Evolutionary conservation across 1,140 invertebrate species (phyloP).

Genomic region (Halotydeus destructor): DNA sequence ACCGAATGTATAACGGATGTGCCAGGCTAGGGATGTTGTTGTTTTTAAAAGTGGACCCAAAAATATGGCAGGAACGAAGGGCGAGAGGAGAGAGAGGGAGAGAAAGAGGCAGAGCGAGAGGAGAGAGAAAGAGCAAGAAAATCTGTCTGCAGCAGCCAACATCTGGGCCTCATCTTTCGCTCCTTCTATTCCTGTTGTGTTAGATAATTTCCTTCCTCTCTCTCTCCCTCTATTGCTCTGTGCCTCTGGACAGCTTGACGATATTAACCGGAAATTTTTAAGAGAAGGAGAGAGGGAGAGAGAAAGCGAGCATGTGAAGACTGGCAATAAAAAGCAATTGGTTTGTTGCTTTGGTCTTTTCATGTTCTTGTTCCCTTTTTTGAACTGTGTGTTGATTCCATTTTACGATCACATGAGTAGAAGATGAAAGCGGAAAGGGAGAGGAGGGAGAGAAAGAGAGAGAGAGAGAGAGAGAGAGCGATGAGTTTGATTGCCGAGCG

Average conservation of each 20-base stretch:
- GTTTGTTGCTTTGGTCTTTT: not conserved
- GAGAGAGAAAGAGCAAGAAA: too few species aligned
- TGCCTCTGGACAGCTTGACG: not conserved
- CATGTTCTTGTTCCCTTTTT: not conserved
- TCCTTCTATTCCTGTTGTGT: not conserved
- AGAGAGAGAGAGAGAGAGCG: slow-evolving; percentile 3
- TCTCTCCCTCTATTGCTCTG: not conserved
- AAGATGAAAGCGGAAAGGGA: slow-evolving; percentile 7
- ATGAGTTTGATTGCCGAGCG: slow-evolving; percentile 3
- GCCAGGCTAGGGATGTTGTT: too few species aligned
- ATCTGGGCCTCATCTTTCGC: not conserved
- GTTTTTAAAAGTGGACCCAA: too few species aligned
- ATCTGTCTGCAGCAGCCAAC: slow-evolving; percentile 1
- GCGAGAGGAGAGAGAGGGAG: too few species aligned
- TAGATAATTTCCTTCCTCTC: not conserved
- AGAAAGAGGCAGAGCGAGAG: too few species aligned
- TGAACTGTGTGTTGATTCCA: slow-evolving; percentile 1
- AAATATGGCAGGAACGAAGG: not conserved
- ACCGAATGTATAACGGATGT: not conserved
- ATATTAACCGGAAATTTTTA: too few species aligned
- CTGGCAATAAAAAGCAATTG: not conserved
- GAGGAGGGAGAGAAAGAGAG: slow-evolving; percentile 10
- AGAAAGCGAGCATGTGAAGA: too few species aligned
- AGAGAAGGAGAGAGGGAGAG: too few species aligned
- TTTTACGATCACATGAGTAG: slow-evolving; percentile 1